phyloP scores from a whole-genome alignment of 2,113 vertebrate genomes.

The Zapornia atra region DNA sequence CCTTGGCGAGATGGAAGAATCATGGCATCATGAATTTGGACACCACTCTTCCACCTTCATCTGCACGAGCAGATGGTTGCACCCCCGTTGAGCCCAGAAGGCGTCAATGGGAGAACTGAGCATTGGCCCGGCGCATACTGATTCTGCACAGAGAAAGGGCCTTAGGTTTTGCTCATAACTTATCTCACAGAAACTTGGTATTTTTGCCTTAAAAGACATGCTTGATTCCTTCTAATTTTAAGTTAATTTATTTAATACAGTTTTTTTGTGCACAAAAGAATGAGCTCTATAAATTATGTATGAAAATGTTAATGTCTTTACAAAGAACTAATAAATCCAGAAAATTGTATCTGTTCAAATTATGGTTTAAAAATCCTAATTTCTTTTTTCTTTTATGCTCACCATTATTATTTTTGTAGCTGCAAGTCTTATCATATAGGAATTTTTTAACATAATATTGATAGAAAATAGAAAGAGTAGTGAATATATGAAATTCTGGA shows the following conservation, averaged over 20 bases:
- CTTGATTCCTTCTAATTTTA: slow-evolving; percentile 87
- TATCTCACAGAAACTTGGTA: slow-evolving; percentile 85
- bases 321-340: slow-evolving; percentile 85
- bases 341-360: slow-evolving; percentile 75
- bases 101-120: background rate
- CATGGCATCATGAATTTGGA: slow-evolving; percentile 37
- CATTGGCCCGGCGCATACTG: background rate
- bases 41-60: background rate
- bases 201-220: slow-evolving; percentile 91
- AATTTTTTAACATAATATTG: slow-evolving; percentile 28
- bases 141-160: background rate
- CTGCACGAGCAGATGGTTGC: background rate
- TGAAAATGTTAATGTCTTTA: slow-evolving; percentile 84
- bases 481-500: slow-evolving; percentile 28
- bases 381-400: slow-evolving; percentile 62
- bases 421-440: slow-evolving; percentile 46
- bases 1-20: background rate
- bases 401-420: slow-evolving; percentile 59
- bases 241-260: slow-evolving; percentile 92
- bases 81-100: background rate
- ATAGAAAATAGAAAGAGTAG: slow-evolving; percentile 50
- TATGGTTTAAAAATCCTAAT: slow-evolving; percentile 55
- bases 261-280: slow-evolving; percentile 86
- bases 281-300: slow-evolving; percentile 84
- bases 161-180: slow-evolving; percentile 75